Evolutionary conservation across 2,888 invertebrate genomes (phyloP).

Genomic region (Lottia gigantea): DNA sequence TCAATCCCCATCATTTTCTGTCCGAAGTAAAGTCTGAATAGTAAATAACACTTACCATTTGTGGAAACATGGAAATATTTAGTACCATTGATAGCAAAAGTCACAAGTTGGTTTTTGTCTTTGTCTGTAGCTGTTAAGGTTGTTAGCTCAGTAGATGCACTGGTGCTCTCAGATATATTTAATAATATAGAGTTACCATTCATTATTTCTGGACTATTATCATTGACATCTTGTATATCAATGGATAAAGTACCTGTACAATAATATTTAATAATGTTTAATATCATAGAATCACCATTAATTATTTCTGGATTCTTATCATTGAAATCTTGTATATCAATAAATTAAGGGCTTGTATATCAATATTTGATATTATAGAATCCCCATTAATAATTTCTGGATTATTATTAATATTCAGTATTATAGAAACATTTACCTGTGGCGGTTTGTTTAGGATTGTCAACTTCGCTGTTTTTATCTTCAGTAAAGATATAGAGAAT

Average conservation of each 20-base stretch:
- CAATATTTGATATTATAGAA: neutral
- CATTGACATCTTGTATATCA: constrained; percentile 50
- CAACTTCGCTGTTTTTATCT: constrained; percentile 50
- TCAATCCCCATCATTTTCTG: too few relatives aligned
- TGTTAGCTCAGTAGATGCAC: constrained; percentile 41
- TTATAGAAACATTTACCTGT: constrained; percentile 66
- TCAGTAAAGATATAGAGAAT: constrained; percentile 47
- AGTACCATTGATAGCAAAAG: constrained; percentile 37
- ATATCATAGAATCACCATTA: constrained; percentile 38
- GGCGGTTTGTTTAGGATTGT: constrained; percentile 69
- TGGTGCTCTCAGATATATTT: constrained; percentile 50
- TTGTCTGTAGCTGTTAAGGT: constrained; percentile 46
- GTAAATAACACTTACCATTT: constrained; percentile 18
- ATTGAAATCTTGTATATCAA: constrained; percentile 50
- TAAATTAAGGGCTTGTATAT: constrained; percentile 37
- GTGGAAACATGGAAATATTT: constrained; percentile 35
- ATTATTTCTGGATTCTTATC: constrained; percentile 52
- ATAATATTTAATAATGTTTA: neutral
- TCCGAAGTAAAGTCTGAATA: too few relatives aligned
- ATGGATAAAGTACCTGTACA: constrained; percentile 47
- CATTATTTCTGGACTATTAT: constrained; percentile 49
- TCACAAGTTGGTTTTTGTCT: constrained; percentile 47
- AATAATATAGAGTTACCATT: constrained; percentile 34
- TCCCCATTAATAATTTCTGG: neutral
- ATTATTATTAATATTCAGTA: neutral